Conservation (phyloP, 2,888 invertebrate species). For the Homarus gammarus region DNA sequence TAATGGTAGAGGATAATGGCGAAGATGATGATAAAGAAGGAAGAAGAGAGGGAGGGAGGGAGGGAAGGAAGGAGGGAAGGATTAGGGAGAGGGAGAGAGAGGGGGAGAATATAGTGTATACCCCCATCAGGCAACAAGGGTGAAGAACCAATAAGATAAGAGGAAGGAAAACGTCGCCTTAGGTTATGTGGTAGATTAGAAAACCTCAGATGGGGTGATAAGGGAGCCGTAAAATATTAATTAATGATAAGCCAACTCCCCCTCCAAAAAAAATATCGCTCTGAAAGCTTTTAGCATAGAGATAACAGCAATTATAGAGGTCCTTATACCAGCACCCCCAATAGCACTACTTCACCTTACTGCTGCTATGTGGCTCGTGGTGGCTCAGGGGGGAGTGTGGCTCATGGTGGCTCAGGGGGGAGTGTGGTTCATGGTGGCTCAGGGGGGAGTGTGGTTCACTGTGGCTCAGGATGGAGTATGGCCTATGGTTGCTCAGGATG, state of each 20-base stretch:
- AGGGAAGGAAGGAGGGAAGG: not conserved
- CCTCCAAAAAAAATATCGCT: not conserved
- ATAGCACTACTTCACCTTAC: no score
- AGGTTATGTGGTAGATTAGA: conserved; percentile 16
- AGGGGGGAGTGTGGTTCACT: no score
- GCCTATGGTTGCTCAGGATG: no score
- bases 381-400: no score
- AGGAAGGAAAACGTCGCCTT: conserved; percentile 9
- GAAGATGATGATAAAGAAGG: not conserved
- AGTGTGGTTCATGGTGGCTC: no score
- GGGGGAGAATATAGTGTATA: not conserved
- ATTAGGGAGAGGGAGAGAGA: not conserved
- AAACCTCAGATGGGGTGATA: conserved; percentile 7
- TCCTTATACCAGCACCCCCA: no score
- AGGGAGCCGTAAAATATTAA: conserved; percentile 39
- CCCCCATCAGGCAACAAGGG: not conserved
- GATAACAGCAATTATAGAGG: conserved; percentile 23
- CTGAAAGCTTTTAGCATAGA: conserved; percentile 47
- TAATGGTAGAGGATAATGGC: not conserved
- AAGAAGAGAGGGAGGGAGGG: not conserved
- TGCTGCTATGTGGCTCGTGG: no score
- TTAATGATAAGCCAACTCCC: conserved; percentile 53
- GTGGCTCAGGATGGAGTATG: no score
- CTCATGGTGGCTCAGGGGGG: no score
- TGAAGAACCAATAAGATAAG: not conserved